Evolutionary conservation across 2,797 vertebrate genomes (phyloP).

Genomic region (Dryobates pubescens): DNA sequence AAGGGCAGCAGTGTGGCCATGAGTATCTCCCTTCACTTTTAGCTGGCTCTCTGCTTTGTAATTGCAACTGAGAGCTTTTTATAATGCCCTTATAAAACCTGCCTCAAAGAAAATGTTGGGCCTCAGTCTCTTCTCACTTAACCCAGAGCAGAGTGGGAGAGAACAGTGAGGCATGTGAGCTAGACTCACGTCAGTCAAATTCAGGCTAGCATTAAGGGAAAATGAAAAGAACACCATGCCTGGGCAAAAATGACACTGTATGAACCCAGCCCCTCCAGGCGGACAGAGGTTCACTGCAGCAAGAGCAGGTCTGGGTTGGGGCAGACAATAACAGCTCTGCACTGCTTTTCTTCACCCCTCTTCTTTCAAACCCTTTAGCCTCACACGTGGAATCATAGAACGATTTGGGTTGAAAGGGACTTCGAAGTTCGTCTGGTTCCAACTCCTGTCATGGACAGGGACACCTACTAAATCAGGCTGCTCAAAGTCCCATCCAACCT

Average conservation of each 20-base stretch:
- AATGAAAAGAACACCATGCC: not conserved
- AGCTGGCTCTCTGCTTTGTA: not conserved
- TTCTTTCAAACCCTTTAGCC: too few relatives aligned
- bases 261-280: not conserved
- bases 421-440: too few relatives aligned
- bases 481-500: too few relatives aligned
- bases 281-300: fast-evolving
- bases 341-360: too few relatives aligned
- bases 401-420: too few relatives aligned
- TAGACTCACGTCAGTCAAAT: fast-evolving
- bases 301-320: not conserved
- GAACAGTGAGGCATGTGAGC: fast-evolving
- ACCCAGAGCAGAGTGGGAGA: not conserved
- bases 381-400: too few relatives aligned
- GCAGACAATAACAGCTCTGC: too few relatives aligned
- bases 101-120: not conserved
- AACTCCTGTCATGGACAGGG: too few relatives aligned
- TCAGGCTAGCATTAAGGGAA: not conserved
- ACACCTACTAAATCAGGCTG: too few relatives aligned
- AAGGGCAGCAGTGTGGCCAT: not conserved
- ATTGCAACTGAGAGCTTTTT: not conserved
- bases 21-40: fast-evolving
- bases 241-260: not conserved
- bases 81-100: not conserved
- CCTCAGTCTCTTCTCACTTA: not conserved